Base-by-base conservation (phyloP, 1,140 invertebrate genomes). In the Arctopsyche grandis region DNA sequence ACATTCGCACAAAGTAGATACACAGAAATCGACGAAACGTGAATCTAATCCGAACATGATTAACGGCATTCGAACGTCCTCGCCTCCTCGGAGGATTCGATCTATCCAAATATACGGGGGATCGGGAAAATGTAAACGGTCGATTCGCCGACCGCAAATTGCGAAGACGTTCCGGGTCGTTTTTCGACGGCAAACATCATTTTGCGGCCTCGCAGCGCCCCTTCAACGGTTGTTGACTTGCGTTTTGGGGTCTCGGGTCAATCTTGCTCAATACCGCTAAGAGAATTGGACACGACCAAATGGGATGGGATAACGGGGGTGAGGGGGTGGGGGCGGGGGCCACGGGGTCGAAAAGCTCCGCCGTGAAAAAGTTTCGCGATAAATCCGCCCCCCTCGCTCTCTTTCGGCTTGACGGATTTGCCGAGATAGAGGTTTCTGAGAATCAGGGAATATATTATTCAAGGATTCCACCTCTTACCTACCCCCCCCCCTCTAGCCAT, bases 361-460 rank as follows among this genome's bases (percentile, higher is more conserved):
- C 38, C 69, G 21, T 71, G 44, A 71, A 71, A 71, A 71, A 71
- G 69, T 71, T 71, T 71, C 69, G 21, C 44, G 69, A 71, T 71
- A 71, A 71, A 71, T 71, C 44, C 44, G 29, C 43, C 66, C 14
- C 10, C 60, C 21, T 66, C 21, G 69, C n/a, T 46, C 44, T 71
- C 43, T 71, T 48, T 46, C 69, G 44, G 9, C 24, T 66, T 66
- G 63, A 66, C 69, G 69, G 44, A 71, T 71, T 71, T 71, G 69
- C 21, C 56, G 63, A 66, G 69, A 71, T 71, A 71, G 69, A 48
- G 43, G 69, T 46, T 71, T 48, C 63, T 3, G 22, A 52, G 69
- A 24, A 71, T 71, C 69, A 22, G 43, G 44, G 43, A 46, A 71
- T 71, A 71, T 71, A 71, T 71, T 71, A 71, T 71, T 71, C 69